Conservation (phyloP, 92 coral and sea anemone species). For the Phymanthus crucifer region DNA sequence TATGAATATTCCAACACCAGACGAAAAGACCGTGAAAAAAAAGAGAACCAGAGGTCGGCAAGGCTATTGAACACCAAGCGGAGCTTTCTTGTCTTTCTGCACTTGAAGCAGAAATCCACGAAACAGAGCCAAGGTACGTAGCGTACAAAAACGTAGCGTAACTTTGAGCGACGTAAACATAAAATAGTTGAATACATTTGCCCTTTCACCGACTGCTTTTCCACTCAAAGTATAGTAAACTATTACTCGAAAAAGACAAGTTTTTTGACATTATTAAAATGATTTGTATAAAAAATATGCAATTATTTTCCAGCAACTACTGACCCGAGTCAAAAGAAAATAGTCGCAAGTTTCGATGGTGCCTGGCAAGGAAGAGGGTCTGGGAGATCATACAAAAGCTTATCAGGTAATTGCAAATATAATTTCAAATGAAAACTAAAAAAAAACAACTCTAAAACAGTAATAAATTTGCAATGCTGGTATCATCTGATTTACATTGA, state of each 20-base stretch:
- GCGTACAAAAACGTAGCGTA: too few relatives aligned
- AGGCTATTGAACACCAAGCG: background rate
- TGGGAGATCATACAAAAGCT: slow-evolving; percentile 34
- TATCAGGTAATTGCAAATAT: slow-evolving; percentile 11
- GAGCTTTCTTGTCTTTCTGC: background rate
- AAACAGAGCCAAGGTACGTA: slow-evolving; percentile 1
- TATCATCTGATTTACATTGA: too few relatives aligned
- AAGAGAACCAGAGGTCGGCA: slow-evolving; percentile 19
- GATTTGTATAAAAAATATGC: too few relatives aligned
- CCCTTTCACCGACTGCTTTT: too few relatives aligned
- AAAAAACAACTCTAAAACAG: background rate
- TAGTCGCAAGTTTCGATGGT: slow-evolving; percentile 30
- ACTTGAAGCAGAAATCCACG: background rate
- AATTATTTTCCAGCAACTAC: too few relatives aligned
- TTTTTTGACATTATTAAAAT: too few relatives aligned
- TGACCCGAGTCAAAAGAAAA: too few relatives aligned
- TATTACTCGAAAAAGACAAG: too few relatives aligned
- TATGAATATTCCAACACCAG: slow-evolving; percentile 33
- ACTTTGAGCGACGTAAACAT: too few relatives aligned
- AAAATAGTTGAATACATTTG: too few relatives aligned
- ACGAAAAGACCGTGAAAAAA: slow-evolving; percentile 30
- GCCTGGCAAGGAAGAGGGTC: slow-evolving; percentile 36
- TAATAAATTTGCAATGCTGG: background rate
- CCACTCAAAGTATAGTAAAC: too few relatives aligned
- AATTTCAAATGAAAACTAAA: background rate